Conservation (phyloP, 2,888 invertebrate genomes). For the Achlya flavicornis region DNA sequence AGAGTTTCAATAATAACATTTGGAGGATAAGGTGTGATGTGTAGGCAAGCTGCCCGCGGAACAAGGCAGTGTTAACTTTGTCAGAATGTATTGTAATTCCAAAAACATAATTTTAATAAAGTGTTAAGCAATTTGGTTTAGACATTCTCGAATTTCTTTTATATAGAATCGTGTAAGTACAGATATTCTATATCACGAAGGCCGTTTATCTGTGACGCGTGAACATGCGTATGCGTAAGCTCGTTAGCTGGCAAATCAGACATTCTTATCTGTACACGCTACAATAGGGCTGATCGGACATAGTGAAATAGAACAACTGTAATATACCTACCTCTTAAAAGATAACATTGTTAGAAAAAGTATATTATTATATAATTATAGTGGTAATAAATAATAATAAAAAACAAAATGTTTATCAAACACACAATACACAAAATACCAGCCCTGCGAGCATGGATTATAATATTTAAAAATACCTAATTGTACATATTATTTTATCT, state of each 20-base stretch:
- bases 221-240: too few relatives aligned
- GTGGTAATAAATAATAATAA: slow-evolving; percentile 2
- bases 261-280: too few relatives aligned
- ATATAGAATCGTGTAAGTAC: slow-evolving; percentile 7
- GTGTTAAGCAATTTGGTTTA: neutral
- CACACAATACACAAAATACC: slow-evolving; percentile 1
- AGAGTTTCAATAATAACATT: neutral
- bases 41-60: neutral
- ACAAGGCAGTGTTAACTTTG: neutral
- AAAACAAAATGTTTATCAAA: slow-evolving; percentile 14
- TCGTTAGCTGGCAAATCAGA: too few relatives aligned
- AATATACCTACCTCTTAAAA: slow-evolving; percentile 8
- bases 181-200: too few relatives aligned
- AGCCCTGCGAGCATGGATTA: neutral
- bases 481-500: too few relatives aligned
- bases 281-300: too few relatives aligned
- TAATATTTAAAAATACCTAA: too few relatives aligned
- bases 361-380: slow-evolving; percentile 4
- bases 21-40: slow-evolving; percentile 1
- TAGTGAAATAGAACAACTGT: too few relatives aligned
- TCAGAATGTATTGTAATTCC: neutral
- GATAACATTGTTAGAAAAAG: slow-evolving; percentile 7
- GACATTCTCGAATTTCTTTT: slow-evolving; percentile 7
- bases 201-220: too few relatives aligned
- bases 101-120: neutral